Evolutionary conservation across 2,113 vertebrate species (phyloP).

Genomic region (Stercorarius parasiticus): DNA sequence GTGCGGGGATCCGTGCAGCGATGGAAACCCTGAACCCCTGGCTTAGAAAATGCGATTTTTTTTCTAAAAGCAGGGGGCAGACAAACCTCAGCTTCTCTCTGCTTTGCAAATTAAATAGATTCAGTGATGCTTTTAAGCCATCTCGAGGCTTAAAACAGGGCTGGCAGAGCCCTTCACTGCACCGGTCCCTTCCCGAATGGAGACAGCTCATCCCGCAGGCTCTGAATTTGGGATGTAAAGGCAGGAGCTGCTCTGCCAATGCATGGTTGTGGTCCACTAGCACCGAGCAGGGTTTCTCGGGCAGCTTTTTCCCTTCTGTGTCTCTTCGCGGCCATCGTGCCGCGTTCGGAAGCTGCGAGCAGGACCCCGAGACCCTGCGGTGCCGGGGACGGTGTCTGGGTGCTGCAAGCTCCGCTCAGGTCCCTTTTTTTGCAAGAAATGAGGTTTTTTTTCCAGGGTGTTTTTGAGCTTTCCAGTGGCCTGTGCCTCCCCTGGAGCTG

Average conservation of each 20-base stretch:
- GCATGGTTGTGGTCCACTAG: rapidly evolving
- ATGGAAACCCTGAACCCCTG: neutral
- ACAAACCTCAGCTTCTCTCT: neutral
- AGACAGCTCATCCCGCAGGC: rapidly evolving
- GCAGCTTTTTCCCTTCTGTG: neutral
- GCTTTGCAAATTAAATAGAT: rapidly evolving
- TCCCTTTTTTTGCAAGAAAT: neutral
- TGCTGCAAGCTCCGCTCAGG: neutral
- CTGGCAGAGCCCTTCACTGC: neutral
- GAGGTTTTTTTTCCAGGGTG: neutral
- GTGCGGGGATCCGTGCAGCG: neutral
- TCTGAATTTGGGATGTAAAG: rapidly evolving
- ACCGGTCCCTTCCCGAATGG: rapidly evolving
- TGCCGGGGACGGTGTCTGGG: rapidly evolving
- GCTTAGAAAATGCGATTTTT: neutral
- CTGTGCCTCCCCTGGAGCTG: neutral
- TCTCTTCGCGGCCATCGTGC: rapidly evolving
- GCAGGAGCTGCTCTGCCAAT: neutral
- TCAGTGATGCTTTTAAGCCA: neutral
- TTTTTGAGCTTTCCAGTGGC: neutral
- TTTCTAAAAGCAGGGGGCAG: neutral
- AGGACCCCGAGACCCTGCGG: rapidly evolving
- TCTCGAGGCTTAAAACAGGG: rapidly evolving
- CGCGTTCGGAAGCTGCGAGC: rapidly evolving
- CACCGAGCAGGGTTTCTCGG: neutral